Evolutionary conservation across 2,113 vertebrate genomes (phyloP), one percentile per base, ranked within the genome.

Genomic region (Takifugu flavidus): DNA sequence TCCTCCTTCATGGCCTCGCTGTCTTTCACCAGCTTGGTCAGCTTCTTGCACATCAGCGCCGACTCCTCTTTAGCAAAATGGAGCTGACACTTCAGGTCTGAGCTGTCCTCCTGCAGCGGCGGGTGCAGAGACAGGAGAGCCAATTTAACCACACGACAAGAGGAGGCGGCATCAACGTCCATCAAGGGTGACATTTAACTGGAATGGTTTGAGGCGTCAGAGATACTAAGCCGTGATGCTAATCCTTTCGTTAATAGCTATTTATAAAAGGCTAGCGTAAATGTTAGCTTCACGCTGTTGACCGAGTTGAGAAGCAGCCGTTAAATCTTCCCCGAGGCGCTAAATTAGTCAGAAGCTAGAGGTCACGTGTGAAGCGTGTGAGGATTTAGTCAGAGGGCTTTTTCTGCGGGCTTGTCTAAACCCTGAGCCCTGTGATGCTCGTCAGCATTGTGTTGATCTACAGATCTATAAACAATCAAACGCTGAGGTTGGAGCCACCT

Each of bases 51-150:
- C 97, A 99, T 99, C 79, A 98, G 91, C 25, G 95, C 94, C 0
- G 95, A 96, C 78, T 99, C 97, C 76, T 99, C 96, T 87, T 98
- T 98, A 54, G 96, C 96, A 52, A 99, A 98, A 87, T 99, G 95
- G 70, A 99, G 91, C 88, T 99, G 97, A 78, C 96, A 98, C 83
- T 98, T 96, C 25, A 98, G 88, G 81, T 99, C 97, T 0, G 97
- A 93, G 0, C 89, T 97, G 89, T 99, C 97, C 88, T 99, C 97
- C 93, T 98, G 86, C 2, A 58, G 62, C 0, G 65, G 77, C 1
- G 1, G 26, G 25, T 34, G 27, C 27, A 59, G 13, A 42, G 47
- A 67, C 52, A 66, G 34, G 14, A 60, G 56, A 67, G 49, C 29
- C 43, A 10, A 1, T 47, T 14, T 15, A n/a, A 15, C 45, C 13